phyloP scores from a whole-genome alignment of 2,113 vertebrate species.

The Aptenodytes forsteri region DNA sequence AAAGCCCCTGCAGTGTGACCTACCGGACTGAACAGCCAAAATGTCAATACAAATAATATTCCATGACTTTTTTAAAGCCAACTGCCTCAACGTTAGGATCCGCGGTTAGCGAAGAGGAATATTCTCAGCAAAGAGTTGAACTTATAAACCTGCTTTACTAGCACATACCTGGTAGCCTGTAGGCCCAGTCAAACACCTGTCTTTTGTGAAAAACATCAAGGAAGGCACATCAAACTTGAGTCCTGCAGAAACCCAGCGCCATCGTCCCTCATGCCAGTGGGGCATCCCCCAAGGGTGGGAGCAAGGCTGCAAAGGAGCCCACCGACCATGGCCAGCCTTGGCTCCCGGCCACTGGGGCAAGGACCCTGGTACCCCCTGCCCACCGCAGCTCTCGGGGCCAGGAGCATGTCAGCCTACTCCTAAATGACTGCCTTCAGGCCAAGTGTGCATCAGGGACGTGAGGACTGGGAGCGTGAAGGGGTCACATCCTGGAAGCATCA shows the following conservation, averaged over 20 bases:
- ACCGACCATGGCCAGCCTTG: not conserved
- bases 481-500: not conserved
- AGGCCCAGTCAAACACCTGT: not conserved
- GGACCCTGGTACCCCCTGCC: not conserved
- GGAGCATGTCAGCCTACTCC: not conserved
- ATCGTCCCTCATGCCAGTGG: accelerated
- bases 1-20: not conserved
- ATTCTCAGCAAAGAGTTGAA: not conserved
- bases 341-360: not conserved
- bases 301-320: not conserved
- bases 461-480: accelerated
- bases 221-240: not conserved
- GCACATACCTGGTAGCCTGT: no score
- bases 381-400: accelerated
- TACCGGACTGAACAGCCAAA: not conserved
- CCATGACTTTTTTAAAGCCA: not conserved
- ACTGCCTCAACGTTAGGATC: not conserved
- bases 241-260: not conserved
- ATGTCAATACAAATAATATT: not conserved
- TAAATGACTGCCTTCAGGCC: not conserved
- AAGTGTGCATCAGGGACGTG: accelerated
- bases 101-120: not conserved
- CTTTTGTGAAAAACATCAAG: not conserved
- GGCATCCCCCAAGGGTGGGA: no score
- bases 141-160: not conserved